Evolutionary conservation across 2,797 vertebrate species (phyloP).

Genomic region (Poliocrania exsul): DNA sequence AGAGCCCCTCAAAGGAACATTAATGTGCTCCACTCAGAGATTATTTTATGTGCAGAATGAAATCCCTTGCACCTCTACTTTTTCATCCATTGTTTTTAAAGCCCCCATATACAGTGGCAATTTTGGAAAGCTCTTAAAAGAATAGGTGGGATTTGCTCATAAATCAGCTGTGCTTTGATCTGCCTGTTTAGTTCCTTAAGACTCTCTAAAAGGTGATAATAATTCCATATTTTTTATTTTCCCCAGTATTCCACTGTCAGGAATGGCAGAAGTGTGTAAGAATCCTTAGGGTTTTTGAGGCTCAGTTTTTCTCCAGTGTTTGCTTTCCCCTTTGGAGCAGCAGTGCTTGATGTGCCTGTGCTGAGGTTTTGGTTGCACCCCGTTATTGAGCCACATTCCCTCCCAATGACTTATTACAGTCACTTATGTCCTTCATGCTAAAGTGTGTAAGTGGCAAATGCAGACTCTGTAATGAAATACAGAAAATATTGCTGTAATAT

Average conservation of each 20-base stretch:
- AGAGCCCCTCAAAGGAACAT: slow-evolving; percentile 40
- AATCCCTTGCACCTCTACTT: slow-evolving; percentile 23
- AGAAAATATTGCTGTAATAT: neutral
- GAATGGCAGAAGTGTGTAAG: neutral
- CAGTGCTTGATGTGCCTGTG: neutral
- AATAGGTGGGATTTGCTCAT: slow-evolving; percentile 18
- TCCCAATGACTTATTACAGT: neutral
- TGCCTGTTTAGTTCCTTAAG: neutral
- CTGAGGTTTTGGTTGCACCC: neutral
- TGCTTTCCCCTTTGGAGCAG: neutral
- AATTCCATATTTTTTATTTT: neutral
- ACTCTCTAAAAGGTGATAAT: neutral
- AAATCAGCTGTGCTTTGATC: slow-evolving; percentile 32
- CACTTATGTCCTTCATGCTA: neutral
- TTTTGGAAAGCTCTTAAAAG: slow-evolving; percentile 31
- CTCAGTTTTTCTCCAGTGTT: neutral
- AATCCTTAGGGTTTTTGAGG: neutral
- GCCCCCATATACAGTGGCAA: neutral
- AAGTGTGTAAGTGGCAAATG: neutral
- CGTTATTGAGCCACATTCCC: neutral
- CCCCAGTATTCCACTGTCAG: neutral
- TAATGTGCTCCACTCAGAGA: slow-evolving; percentile 4
- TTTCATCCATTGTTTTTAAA: slow-evolving; percentile 43
- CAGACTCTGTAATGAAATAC: neutral
- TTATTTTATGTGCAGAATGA: slow-evolving; percentile 27